These are phyloP conservation scores for Metridium senile DNA, from an alignment of 92 coral and sea anemone species.

Conservation along the genomic window DNA sequence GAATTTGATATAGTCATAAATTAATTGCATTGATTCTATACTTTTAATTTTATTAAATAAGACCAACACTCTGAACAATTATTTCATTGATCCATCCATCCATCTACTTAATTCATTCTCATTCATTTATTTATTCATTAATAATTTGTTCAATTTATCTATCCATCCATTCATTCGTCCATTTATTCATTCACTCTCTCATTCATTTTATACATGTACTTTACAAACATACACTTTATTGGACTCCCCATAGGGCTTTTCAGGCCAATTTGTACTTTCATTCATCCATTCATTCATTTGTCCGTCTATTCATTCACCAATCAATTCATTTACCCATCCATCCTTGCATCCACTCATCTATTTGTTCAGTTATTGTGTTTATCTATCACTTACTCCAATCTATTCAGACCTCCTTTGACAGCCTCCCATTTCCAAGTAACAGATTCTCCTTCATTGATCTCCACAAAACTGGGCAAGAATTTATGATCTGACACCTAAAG, in stretches of 20 bases:
- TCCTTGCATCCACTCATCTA: not conserved
- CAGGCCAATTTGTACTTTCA: too few species aligned
- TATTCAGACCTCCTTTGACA: conserved; percentile 37
- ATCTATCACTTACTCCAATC: conserved; percentile 45
- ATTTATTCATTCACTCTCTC: not conserved
- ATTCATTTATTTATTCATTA: not conserved
- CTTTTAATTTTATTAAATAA: too few species aligned
- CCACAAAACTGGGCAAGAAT: conserved; percentile 59
- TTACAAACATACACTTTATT: too few species aligned
- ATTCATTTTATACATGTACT: not conserved
- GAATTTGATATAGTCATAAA: not conserved
- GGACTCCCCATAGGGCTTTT: too few species aligned
- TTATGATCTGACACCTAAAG: conserved; percentile 56
- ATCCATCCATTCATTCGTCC: not conserved
- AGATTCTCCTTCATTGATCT: conserved; percentile 60
- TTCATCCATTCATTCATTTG: not conserved
- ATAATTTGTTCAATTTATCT: too few species aligned
- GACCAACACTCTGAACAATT: too few species aligned
- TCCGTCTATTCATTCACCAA: not conserved
- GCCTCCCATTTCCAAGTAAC: conserved; percentile 65
- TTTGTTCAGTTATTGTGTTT: not conserved
- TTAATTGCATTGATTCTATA: too few species aligned
- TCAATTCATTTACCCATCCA: too few species aligned
- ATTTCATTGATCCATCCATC: not conserved
- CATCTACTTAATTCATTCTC: not conserved